These are phyloP conservation scores for Andrena praecox DNA, from an alignment of 2,888 invertebrate species.

Conservation along the genomic window DNA sequence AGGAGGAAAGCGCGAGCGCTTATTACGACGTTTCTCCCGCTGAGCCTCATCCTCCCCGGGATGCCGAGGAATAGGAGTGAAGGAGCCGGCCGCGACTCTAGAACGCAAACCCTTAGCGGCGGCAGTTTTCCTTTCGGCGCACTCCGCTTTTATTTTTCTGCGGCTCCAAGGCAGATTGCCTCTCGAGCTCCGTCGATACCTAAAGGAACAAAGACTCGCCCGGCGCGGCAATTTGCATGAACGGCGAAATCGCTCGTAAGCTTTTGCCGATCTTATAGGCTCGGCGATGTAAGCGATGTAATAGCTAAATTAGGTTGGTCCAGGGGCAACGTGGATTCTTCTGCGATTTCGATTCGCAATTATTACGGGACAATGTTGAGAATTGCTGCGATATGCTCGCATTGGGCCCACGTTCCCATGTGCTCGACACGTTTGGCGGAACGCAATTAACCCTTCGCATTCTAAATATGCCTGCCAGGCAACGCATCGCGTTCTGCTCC, in stretches of 20 bases:
- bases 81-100: background rate
- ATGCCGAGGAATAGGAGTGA: background rate
- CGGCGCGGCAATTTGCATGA: background rate
- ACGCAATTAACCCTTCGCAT: background rate
- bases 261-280: background rate
- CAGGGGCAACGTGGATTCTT: too few species aligned
- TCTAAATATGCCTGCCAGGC: background rate
- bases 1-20: slow-evolving; percentile 35
- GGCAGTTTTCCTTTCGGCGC: background rate
- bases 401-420: background rate
- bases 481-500: background rate
- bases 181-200: background rate
- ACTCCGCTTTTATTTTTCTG: background rate
- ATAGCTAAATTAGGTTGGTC: background rate
- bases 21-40: slow-evolving; percentile 47
- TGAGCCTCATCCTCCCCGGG: background rate
- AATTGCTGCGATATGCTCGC: too few species aligned
- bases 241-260: background rate
- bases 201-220: background rate
- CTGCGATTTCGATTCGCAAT: too few species aligned
- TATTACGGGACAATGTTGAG: too few species aligned
- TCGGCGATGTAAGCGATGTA: background rate
- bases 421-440: background rate
- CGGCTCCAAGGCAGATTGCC: background rate
- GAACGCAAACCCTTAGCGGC: background rate